Conservation (phyloP, 2,113 vertebrate genomes). For the Cichladusa arquata region DNA sequence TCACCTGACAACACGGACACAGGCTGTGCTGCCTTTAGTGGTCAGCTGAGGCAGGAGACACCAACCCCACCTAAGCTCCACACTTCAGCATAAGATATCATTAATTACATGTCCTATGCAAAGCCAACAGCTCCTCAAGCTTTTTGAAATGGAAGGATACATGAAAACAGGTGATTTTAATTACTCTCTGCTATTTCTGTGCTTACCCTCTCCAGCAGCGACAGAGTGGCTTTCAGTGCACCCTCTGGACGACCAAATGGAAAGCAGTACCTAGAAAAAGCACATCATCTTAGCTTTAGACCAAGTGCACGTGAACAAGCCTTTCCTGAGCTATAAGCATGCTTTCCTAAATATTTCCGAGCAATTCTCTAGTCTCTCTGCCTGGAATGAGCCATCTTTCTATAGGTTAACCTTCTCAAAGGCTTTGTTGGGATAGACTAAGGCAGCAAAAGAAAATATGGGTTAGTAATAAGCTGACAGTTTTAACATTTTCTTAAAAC, state of each 20-base stretch:
- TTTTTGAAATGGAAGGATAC: neutral
- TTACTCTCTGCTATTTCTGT: neutral
- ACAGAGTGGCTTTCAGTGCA: constrained; percentile 95
- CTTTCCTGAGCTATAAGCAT: neutral
- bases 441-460: neutral
- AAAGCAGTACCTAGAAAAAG: constrained; percentile 91
- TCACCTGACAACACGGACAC: neutral
- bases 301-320: neutral
- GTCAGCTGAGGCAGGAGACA: neutral
- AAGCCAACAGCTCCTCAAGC: neutral
- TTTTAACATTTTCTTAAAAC: neutral
- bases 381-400: neutral
- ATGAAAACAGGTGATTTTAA: neutral
- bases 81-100: neutral
- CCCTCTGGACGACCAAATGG: constrained; percentile 98
- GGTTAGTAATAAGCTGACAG: neutral
- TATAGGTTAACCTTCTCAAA: neutral
- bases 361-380: neutral
- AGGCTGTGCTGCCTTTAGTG: neutral
- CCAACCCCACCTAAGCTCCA: neutral
- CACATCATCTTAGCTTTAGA: constrained; percentile 28
- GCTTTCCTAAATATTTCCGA: neutral
- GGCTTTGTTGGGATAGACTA: neutral
- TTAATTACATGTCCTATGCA: neutral
- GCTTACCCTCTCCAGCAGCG: constrained; percentile 93